phyloP scores from a whole-genome alignment of 2,113 vertebrate species.

The Synodontis membranacea region DNA sequence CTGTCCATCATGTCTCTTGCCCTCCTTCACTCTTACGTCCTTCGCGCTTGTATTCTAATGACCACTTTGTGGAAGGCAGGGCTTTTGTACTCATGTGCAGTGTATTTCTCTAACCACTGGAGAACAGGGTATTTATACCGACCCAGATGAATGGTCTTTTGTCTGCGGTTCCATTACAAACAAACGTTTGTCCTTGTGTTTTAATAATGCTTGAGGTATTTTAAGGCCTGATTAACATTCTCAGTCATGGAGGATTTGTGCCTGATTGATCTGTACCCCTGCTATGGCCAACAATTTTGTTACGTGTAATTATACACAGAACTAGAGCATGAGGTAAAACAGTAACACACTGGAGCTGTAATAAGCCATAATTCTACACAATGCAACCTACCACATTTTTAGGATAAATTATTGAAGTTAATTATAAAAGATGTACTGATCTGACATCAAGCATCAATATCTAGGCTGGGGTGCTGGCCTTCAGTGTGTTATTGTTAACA shows the following conservation, averaged over 20 bases:
- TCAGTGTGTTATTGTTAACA: too few species aligned
- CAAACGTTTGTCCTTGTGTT: conserved; percentile 75
- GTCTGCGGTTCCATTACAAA: conserved; percentile 77
- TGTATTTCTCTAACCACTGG: conserved; percentile 70
- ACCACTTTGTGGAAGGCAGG: conserved; percentile 64
- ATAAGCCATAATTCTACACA: not conserved
- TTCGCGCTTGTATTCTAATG: conserved; percentile 70
- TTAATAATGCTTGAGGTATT: conserved; percentile 76
- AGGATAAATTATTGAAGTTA: not conserved
- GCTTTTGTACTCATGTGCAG: conserved; percentile 70
- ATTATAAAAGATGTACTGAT: not conserved
- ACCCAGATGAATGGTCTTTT: conserved; percentile 81
- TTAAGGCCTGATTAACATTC: conserved; percentile 84
- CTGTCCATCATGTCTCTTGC: conserved; percentile 45
- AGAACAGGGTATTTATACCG: conserved; percentile 81
- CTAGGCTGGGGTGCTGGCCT: not conserved
- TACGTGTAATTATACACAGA: not conserved
- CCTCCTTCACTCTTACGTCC: conserved; percentile 45
- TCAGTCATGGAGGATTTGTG: conserved; percentile 48
- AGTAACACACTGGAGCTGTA: not conserved
- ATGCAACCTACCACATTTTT: not conserved
- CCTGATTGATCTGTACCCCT: not conserved
- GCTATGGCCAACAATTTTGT: not conserved
- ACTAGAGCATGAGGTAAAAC: too few species aligned
- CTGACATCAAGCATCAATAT: not conserved